Base-by-base conservation (phyloP, 2,797 vertebrate genomes). In the Psittacula derbiana region DNA sequence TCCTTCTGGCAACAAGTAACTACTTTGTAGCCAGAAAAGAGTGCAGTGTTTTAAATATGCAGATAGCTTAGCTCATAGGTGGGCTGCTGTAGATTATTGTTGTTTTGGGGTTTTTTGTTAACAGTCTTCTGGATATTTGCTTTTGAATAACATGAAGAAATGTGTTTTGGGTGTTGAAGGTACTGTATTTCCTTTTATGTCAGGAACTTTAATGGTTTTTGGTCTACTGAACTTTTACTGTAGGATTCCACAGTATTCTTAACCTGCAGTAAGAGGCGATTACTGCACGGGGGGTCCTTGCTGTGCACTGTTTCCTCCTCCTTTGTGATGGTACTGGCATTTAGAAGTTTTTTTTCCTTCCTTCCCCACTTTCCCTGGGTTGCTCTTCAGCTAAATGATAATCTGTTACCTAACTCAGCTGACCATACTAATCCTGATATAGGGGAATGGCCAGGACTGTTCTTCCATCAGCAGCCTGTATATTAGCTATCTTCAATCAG, bases 401-500 rank as follows among this genome's bases (percentile, higher is more conserved):
- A 44, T 67, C 18, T 16, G 16, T 74, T 50, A 17, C 13, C 7
- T 86, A 65, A 7, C 6, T 8, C 24, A 43, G 30, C 36, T 74
- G 43, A 41, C 40, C 6, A 1, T 40, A 38, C n/a, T 50, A 7
- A 6, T 74, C 47, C 36, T 40, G 30, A 16, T n/a, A 8, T 0
- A 49, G 11, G 47, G 19, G 30, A 55, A 27, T 44, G 31, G 5
- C 41, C 52, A 52, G 61, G 30, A 36, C 36, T 50, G 0, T 58
- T 88, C 47, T 40, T 66, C 31, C 30, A 88, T 38, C 57, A 84
- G 44, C 38, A 74, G 23, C 18, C 47, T 66, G 12, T 53, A 8
- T 4, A 3, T 62, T 15, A 57, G 16, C 33, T 73, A 50, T 41
- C 31, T 41, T 57, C 13, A 67, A 16, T 88, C 67, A 66, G 20